These are phyloP conservation scores for Oceanites oceanicus DNA, from an alignment of 2,113 vertebrate genomes.

Conservation along the genomic window DNA sequence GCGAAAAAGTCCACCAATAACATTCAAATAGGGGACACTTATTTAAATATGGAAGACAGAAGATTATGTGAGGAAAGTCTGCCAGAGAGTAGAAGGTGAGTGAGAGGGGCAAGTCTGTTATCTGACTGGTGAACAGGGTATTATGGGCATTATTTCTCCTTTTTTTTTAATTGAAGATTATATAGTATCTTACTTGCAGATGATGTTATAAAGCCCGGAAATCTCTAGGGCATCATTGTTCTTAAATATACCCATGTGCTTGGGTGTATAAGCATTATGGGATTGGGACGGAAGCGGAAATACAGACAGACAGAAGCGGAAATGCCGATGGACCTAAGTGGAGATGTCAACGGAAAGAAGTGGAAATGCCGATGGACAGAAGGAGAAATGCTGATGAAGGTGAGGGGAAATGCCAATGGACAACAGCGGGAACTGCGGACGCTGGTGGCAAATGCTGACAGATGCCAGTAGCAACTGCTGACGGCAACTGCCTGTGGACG, in stretches of 20 bases:
- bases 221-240: background rate
- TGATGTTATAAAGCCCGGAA: background rate
- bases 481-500: too few species aligned
- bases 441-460: too few species aligned
- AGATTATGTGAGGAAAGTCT: background rate
- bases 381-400: too few species aligned
- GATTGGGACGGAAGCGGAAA: background rate
- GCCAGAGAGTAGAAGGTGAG: background rate
- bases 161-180: background rate
- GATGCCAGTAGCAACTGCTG: too few species aligned
- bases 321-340: too few species aligned
- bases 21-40: background rate
- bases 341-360: too few species aligned
- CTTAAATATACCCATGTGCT: background rate
- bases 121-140: background rate
- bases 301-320: too few species aligned
- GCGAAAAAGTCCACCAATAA: background rate
- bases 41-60: background rate
- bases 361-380: too few species aligned
- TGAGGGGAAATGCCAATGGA: too few species aligned
- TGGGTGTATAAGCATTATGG: background rate
- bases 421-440: too few species aligned
- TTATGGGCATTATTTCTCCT: background rate
- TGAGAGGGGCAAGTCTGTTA: accelerated
- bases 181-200: background rate